Base-by-base conservation (phyloP, 1,140 invertebrate genomes). In the Drosophila rhopaloa region DNA sequence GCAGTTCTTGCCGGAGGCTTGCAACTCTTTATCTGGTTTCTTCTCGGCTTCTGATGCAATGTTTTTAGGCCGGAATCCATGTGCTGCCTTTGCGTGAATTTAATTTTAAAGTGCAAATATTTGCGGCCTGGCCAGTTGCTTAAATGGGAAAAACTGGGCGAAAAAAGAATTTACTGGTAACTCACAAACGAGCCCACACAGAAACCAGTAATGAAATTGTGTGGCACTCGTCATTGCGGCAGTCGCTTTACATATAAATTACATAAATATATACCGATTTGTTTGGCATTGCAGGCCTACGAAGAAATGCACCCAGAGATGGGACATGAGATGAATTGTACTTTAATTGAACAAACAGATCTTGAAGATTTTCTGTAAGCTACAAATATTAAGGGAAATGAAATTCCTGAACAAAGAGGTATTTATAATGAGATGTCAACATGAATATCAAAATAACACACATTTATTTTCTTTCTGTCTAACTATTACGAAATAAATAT, bases 31-130 rank as follows among this genome's bases (percentile, higher is more conserved):
- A 58, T 32, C 8, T 13, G 27, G 35, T 16, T 67, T 38, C 47
- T 50, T 50, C 53, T 19, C 44, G 10, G n/a, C 29, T 46, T 10
- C 29, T 62, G 70, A 43, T 47, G 60, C 77, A 74, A 44, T 37
- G 44, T 75, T 86, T 81, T 60, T 75, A 76, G 82, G 82, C 82
- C 82, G 58, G 24, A 48, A 66, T 62, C 67, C 50, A 50, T 61
- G 61, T 67, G 56, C 27, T 58, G 68, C 66, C 56, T 70, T 65
- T 79, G 50, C 60, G 24, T 48, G 62, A 67, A 88, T 76, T 86
- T 79, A 61, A 70, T 77, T 88, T 86, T 82, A 86, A 86, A 86
- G 82, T 79, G 76, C 76, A 86, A 86, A 86, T 86, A 88, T 86
- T 86, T 86, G 66, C 62, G 76, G 66, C 51, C 75, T 40, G 65